Base-by-base conservation (phyloP, 1,140 invertebrate genomes). In the Drosophila punjabiensis region DNA sequence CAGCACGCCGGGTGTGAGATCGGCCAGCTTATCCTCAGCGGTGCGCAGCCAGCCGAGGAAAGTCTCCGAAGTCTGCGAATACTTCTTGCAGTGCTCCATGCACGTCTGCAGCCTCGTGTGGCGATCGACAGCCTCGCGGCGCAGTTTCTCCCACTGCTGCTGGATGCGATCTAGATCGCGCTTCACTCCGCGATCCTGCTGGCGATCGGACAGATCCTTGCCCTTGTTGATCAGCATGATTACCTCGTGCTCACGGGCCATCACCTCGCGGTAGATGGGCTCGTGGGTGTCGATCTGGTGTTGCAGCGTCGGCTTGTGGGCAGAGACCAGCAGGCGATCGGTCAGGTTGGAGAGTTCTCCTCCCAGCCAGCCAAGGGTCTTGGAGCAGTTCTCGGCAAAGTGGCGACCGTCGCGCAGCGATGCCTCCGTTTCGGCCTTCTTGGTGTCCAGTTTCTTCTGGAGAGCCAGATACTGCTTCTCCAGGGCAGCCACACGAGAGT, bases 141-240 rank as follows among this genome's bases (percentile, higher is more conserved):
- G 96, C 39, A 99, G 94, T 90, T 97, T 97, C 79, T 99, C 97
- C 98, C 98, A 99, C 45, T 97, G 96, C 35, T 96, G 95, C 82
- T 98, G 97, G 78, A 98, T 97, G 81, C 96, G 96, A 85, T 98
- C 97, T 5, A 98, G 93, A 80, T 98, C 97, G 37, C 96, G 93
- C 69, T 96, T 95, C 0, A 95, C 93, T 6, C 93, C 93, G 32
- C 95, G 94, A 68, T 94, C 94, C 76, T 95, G 95, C 6, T 87
- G 95, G 62, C 95, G 95, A 2, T 95, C 93, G 3, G 96, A 85
- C 66, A 97, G 94, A 79, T 97, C 97, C 64, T 96, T 94, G 76
- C 98, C 98, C 94, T 98, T 98, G 86, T 98, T 98, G 20, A 99
- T 93, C 5, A 99, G 94, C 97, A 98, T 98, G 71, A 98, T 98